phyloP scores from a whole-genome alignment of 2,113 vertebrate species.

The Prinia subflava region DNA sequence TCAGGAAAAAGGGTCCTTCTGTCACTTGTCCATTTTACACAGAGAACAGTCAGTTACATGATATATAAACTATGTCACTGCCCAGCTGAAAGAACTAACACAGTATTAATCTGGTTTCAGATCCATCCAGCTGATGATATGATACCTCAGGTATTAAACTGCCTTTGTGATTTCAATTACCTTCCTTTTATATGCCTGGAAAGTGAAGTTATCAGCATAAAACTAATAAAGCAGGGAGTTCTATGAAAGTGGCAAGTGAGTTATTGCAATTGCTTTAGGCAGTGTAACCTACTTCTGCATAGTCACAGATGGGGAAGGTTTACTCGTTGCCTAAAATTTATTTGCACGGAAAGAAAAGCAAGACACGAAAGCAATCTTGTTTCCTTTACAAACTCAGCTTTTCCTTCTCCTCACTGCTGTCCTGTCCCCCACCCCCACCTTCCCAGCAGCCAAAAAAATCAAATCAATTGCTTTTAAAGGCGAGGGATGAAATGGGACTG shows the following conservation, averaged over 20 bases:
- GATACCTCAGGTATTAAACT: not conserved
- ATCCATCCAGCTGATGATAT: not conserved
- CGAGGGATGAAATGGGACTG: not conserved
- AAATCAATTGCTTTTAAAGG: not conserved
- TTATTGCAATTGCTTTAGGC: not conserved
- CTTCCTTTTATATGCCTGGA: not conserved
- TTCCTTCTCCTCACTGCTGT: not conserved
- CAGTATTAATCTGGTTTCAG: not conserved
- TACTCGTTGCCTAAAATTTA: not conserved
- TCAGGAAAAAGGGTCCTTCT: not conserved
- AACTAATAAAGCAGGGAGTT: conserved; percentile 24
- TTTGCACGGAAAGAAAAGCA: not conserved
- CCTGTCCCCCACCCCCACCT: accelerated
- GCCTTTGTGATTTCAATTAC: conserved; percentile 21
- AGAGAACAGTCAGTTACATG: not conserved
- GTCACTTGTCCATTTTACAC: not conserved
- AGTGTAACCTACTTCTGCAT: conserved; percentile 38
- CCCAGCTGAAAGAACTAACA: not conserved
- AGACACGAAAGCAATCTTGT: not conserved
- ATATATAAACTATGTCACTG: not conserved
- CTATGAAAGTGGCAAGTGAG: not conserved
- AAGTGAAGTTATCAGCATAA: conserved; percentile 17
- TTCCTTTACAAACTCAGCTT: not conserved
- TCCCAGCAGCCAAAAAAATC: not conserved
- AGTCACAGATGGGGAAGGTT: not conserved